Base-by-base conservation (phyloP, 2,113 vertebrate species). In the Ochotona curzoniae region DNA sequence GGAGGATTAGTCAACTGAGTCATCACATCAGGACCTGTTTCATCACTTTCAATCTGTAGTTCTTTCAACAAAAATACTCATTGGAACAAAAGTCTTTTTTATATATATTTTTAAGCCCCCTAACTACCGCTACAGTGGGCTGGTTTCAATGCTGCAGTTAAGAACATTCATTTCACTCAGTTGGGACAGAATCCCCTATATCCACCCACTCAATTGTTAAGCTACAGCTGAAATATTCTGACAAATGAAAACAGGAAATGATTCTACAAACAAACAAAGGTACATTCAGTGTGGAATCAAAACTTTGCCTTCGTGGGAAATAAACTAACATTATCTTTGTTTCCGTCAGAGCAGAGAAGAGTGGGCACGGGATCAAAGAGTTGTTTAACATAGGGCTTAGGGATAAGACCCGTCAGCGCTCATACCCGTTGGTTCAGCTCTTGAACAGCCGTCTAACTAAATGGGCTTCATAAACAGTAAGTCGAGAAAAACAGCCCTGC, bases 211-310 rank as follows among this genome's bases (percentile, higher is more conserved):
- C 38, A 44, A 44, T 94, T 94, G 71, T 91, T 61, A 94, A 95
- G 93, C 88, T 95, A 79, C 93, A 95, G 96, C 86, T 97, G 97
- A 96, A 97, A 95, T 87, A 76, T 87, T 96, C 91, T 95, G 97
- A 98, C 97, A 98, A 98, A 92, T 47, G 91, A 92, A 97, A 96
- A 95, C 88, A 97, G 97, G 97, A 98, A 98, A 96, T 66, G 83
- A 93, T 14, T 90, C 69, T 79, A 88, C 90, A 98, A 98, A 97
- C 95, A 97, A 97, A 97, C 80, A 97, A 96, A 96, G 88, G 95
- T 95, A 13, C 12, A 61, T 83, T 94, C 83, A 94, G 94, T 67
- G 95, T 93, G 93, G 95, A 96, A 95, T 95, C 75, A 90, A 54
- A 94, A 94, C 73, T 88, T 80, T 97, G 96, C 96, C 95, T 94